A percentile compares a stretch with the other conserved stretches of the same genome.
phyloP scores from a whole-genome alignment of 2,888 invertebrate species.

The Aphidius colemani region DNA sequence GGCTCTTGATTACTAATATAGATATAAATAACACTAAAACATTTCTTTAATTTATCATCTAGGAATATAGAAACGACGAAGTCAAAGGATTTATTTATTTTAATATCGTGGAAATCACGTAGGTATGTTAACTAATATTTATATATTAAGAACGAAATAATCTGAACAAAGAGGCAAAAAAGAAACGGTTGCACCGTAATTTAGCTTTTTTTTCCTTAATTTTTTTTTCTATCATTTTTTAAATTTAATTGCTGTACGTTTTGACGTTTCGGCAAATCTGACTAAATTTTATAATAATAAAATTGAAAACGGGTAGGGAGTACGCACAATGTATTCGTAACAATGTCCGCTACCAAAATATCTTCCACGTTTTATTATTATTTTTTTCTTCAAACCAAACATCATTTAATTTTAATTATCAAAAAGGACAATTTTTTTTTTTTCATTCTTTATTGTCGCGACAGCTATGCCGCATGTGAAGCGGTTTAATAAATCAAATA shows the following conservation, averaged over 20 bases:
- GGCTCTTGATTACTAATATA: too few species aligned
- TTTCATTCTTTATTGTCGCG: constrained; percentile 25
- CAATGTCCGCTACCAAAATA: too few species aligned
- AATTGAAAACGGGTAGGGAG: constrained; percentile 50
- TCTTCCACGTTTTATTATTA: constrained; percentile 15
- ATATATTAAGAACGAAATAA: constrained; percentile 14
- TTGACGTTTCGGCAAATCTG: constrained; percentile 25
- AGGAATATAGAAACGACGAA: constrained; percentile 17
- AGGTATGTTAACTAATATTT: constrained; percentile 1
- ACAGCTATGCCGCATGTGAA: constrained; percentile 27
- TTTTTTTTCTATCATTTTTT: constrained; percentile 23
- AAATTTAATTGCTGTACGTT: constrained; percentile 20
- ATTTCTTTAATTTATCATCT: constrained; percentile 10
- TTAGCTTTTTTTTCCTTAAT: not conserved
- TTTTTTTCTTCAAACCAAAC: constrained; percentile 2
- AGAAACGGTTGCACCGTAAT: constrained; percentile 3
- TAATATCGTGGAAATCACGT: not conserved
- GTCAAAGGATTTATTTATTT: constrained; percentile 4
- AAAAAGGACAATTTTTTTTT: constrained; percentile 14
- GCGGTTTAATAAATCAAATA: constrained; percentile 8
- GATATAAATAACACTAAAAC: constrained; percentile 1
- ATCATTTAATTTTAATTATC: constrained; percentile 1
- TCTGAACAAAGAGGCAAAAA: constrained; percentile 7
- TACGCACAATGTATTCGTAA: constrained; percentile 25
- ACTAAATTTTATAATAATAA: constrained; percentile 31